Conservation (phyloP, 92 coral and sea anemone genomes). For the Actinernus sp. region DNA sequence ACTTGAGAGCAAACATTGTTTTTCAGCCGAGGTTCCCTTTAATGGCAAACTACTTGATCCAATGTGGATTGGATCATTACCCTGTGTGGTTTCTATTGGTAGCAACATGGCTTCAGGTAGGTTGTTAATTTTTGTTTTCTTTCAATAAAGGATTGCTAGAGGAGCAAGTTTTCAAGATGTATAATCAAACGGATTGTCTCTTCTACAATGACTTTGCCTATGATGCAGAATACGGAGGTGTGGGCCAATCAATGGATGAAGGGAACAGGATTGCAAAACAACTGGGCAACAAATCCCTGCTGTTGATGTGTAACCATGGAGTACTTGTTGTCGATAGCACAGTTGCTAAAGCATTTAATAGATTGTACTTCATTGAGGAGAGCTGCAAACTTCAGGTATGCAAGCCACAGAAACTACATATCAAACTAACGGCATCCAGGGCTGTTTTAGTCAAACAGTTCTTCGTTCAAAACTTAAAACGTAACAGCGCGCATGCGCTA, state of each 20-base stretch:
- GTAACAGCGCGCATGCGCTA: no score
- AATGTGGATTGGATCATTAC: no score
- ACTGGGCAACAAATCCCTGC: constrained; percentile 62
- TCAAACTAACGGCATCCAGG: no score
- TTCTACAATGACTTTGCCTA: constrained; percentile 66
- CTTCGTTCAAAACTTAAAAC: no score
- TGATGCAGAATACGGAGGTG: constrained; percentile 62
- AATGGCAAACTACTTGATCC: no score
- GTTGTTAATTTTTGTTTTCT: no score
- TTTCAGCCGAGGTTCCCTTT: no score
- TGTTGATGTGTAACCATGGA: constrained; percentile 81
- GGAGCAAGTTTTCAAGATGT: constrained; percentile 50
- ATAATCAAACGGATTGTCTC: constrained; percentile 45
- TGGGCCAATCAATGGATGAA: constrained; percentile 46
- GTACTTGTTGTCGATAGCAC: constrained; percentile 45
- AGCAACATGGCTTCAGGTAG: no score
- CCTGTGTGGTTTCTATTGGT: no score
- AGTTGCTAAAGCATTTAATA: constrained; percentile 57
- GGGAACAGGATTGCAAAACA: constrained; percentile 53
- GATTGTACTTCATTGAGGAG: constrained; percentile 61
- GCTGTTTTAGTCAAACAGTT: no score
- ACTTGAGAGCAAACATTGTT: no score
- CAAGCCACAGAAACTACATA: no score
- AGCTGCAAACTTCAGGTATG: constrained; percentile 73
- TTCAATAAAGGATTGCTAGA: constrained; percentile 62